phyloP scores from a whole-genome alignment of 1,140 invertebrate genomes.

The Sycophila sp. region DNA sequence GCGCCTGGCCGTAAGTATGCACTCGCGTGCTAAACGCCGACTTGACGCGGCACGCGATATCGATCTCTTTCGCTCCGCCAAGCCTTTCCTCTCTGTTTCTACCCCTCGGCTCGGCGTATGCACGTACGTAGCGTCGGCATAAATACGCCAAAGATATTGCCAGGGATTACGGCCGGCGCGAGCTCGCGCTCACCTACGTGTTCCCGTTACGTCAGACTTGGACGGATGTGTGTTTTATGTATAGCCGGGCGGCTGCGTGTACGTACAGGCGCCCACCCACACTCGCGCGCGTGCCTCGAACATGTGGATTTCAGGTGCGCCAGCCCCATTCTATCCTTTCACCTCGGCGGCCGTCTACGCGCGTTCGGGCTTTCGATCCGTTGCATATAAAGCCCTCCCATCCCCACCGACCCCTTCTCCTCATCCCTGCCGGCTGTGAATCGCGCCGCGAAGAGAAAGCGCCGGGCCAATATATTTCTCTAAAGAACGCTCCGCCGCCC shows the following conservation, averaged over 20 bases:
- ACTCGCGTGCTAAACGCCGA: constrained; percentile 23
- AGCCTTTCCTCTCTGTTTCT: not conserved
- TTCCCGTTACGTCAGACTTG: constrained; percentile 23
- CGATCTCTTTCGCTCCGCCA: constrained; percentile 15
- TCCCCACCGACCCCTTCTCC: not conserved
- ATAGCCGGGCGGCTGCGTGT: not conserved
- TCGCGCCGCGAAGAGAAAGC: no score
- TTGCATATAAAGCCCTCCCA: not conserved
- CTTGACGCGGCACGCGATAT: constrained; percentile 19
- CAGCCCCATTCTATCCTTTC: not conserved
- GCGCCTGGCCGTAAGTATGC: not conserved
- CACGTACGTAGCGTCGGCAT: constrained; percentile 23
- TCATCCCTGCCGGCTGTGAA: no score
- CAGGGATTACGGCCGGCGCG: not conserved
- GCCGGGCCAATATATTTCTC: not conserved
- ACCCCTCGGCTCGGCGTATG: not conserved
- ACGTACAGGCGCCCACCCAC: not conserved
- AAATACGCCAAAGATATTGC: constrained; percentile 43
- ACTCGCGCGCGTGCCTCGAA: not conserved
- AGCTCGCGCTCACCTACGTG: constrained; percentile 30
- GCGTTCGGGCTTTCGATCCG: not conserved
- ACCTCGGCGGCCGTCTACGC: no score
- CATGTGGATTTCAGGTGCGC: constrained; percentile 2
- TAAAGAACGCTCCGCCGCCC: not conserved
- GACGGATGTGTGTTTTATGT: constrained; percentile 16